phyloP scores from a whole-genome alignment of 2,888 invertebrate genomes.

The Heterodera filipjevi region DNA sequence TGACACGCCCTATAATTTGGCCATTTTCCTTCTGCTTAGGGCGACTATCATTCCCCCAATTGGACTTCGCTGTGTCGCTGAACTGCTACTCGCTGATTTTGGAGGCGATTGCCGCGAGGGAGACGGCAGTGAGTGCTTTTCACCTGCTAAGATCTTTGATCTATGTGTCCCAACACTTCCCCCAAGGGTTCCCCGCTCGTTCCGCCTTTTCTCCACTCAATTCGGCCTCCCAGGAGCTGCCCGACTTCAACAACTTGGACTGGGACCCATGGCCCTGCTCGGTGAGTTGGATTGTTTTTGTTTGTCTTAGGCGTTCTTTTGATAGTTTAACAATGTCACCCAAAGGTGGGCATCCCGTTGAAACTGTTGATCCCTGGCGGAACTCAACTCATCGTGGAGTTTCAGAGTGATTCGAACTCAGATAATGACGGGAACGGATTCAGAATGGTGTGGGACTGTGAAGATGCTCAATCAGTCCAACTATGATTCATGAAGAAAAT shows the following conservation, averaged over 20 bases:
- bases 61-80: slow-evolving; percentile 44
- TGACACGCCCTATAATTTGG: background rate
- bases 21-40: slow-evolving; percentile 28
- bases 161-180: background rate
- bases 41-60: slow-evolving; percentile 48
- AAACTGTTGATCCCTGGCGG: slow-evolving; percentile 22
- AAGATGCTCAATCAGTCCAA: slow-evolving; percentile 36
- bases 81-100: slow-evolving; percentile 41
- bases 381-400: slow-evolving; percentile 36
- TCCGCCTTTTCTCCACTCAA: slow-evolving; percentile 30
- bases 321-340: background rate
- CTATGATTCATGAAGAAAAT: background rate
- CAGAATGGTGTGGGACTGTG: slow-evolving; percentile 51
- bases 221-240: slow-evolving; percentile 4
- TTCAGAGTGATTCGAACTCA: slow-evolving; percentile 45
- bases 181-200: slow-evolving; percentile 30
- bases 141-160: background rate
- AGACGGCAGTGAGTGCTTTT: slow-evolving; percentile 17
- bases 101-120: slow-evolving; percentile 23
- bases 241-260: slow-evolving; percentile 28
- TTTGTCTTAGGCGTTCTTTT: no score
- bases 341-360: slow-evolving; percentile 22
- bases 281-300: slow-evolving; percentile 16
- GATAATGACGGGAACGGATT: slow-evolving; percentile 56
- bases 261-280: slow-evolving; percentile 36